phyloP scores from a whole-genome alignment of 2,888 invertebrate genomes.

The Coleophora flavipennella region DNA sequence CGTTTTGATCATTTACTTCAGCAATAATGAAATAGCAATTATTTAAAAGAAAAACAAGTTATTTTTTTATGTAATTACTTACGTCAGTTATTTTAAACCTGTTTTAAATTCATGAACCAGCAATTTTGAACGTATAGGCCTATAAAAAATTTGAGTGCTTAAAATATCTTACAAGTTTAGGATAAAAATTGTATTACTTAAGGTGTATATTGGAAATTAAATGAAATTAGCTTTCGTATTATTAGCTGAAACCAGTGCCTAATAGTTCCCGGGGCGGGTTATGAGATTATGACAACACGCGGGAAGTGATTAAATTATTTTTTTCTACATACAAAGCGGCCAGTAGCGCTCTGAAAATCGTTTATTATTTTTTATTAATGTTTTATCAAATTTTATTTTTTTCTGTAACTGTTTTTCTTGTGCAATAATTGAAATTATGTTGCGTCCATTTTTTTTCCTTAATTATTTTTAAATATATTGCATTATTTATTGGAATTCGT shows the following conservation, averaged over 20 bases:
- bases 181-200: constrained; percentile 25
- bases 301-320: not conserved
- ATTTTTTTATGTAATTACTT: not conserved
- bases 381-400: constrained; percentile 22
- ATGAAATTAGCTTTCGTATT: constrained; percentile 62
- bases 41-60: not conserved
- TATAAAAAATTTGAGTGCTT: constrained; percentile 19
- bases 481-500: constrained; percentile 34
- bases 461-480: constrained; percentile 17
- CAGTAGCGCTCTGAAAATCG: constrained; percentile 13
- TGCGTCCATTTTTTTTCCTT: constrained; percentile 60
- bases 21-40: too few relatives aligned
- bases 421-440: constrained; percentile 67
- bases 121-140: not conserved
- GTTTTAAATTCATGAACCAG: not conserved
- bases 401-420: constrained; percentile 24
- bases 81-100: not conserved
- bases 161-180: constrained; percentile 1
- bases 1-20: too few relatives aligned
- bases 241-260: constrained; percentile 66
- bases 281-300: constrained; percentile 36
- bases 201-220: constrained; percentile 47
- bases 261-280: constrained; percentile 42
- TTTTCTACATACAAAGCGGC: constrained; percentile 5
- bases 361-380: constrained; percentile 9